Conservation (phyloP, 1,140 invertebrate species). For the Cotesia typhae region DNA sequence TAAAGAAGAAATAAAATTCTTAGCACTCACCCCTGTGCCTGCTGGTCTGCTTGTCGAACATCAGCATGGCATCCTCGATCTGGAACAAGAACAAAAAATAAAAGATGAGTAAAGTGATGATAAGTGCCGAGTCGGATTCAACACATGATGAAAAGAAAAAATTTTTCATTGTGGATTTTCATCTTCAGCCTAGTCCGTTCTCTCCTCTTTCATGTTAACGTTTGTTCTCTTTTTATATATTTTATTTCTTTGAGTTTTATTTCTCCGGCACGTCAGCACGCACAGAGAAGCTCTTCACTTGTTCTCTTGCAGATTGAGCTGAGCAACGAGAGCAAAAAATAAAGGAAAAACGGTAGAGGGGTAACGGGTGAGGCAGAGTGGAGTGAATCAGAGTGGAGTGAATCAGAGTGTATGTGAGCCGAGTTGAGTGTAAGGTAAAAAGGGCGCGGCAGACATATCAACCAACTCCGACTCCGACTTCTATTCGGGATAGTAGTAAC, state of each 20-base stretch:
- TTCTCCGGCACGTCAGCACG: conserved; percentile 14
- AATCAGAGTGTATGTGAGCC: background rate
- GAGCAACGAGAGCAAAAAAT: too few relatives aligned
- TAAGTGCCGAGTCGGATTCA: background rate
- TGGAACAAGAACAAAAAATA: conserved; percentile 74
- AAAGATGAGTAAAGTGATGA: conserved; percentile 18
- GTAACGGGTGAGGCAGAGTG: background rate
- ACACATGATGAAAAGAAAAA: conserved; percentile 18
- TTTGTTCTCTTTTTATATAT: conserved; percentile 9
- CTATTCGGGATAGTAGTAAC: conserved; percentile 36
- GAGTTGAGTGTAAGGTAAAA: conserved; percentile 12
- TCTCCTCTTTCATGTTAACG: background rate
- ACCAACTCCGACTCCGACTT: background rate
- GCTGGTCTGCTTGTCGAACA: conserved; percentile 99
- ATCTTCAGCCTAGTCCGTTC: background rate
- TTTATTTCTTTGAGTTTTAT: conserved; percentile 19
- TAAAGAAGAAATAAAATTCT: background rate
- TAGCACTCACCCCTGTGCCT: conserved; percentile 96
- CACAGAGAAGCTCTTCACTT: conserved; percentile 6
- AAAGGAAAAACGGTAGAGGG: background rate
- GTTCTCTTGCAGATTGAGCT: too few relatives aligned
- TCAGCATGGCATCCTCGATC: conserved; percentile 99
- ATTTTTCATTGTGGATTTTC: conserved; percentile 23
- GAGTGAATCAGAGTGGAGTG: too few relatives aligned
- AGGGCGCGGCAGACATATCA: conserved; percentile 25